Conservation (phyloP, 2,888 invertebrate species). For the Eupithecia subumbrata region DNA sequence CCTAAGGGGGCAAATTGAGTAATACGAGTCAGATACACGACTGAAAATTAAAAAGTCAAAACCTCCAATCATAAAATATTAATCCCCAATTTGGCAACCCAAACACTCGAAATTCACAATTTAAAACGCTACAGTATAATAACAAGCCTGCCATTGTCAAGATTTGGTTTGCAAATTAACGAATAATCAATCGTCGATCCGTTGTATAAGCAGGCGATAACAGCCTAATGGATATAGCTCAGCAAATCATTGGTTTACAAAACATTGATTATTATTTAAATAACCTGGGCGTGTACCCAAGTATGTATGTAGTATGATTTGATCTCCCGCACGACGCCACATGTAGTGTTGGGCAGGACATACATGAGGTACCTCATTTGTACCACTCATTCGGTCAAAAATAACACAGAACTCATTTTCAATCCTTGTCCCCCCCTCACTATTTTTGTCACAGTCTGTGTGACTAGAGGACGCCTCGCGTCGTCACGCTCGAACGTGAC, state of each 20-base stretch:
- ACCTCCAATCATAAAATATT: slow-evolving; percentile 13
- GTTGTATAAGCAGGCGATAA: slow-evolving; percentile 28
- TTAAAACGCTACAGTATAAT: slow-evolving; percentile 36
- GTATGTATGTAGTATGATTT: no score
- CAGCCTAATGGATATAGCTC: background rate
- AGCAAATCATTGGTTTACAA: background rate
- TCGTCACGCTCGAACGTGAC: no score
- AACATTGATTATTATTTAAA: background rate
- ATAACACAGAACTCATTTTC: no score
- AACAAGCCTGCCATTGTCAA: slow-evolving; percentile 41
- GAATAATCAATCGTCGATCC: slow-evolving; percentile 44
- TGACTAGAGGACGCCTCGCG: no score
- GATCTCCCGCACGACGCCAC: no score
- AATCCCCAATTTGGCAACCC: slow-evolving; percentile 17
- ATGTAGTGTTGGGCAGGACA: no score
- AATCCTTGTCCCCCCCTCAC: no score
- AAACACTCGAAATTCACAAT: slow-evolving; percentile 30
- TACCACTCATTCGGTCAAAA: no score
- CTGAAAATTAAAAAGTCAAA: slow-evolving; percentile 7
- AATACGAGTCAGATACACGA: background rate
- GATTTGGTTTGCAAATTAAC: slow-evolving; percentile 48
- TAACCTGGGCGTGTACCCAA: no score
- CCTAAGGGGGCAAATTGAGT: no score
- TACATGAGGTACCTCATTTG: no score
- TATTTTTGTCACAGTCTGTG: no score